Evolutionary conservation across 2,797 vertebrate species (phyloP).

Genomic region (Delichon dasypus): DNA sequence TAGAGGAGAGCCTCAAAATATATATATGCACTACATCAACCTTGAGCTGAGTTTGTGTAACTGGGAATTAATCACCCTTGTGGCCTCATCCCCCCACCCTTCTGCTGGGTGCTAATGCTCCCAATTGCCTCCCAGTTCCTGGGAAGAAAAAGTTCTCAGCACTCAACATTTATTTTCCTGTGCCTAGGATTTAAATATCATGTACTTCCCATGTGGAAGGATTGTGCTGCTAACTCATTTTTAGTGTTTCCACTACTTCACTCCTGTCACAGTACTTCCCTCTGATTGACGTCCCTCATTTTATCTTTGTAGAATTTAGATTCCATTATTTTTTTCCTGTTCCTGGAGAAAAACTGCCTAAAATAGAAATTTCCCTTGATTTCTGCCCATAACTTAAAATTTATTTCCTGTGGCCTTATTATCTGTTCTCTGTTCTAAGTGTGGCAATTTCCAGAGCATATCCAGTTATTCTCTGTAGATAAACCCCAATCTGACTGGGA

Average conservation of each 20-base stretch:
- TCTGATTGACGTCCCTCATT: background rate
- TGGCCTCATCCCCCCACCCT: background rate
- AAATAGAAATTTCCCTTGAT: background rate
- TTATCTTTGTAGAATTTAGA: background rate
- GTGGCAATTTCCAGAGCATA: background rate
- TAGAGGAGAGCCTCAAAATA: constrained; percentile 20
- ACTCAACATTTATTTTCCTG: background rate
- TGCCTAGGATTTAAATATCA: background rate
- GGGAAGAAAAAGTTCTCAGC: background rate
- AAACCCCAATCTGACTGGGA: background rate
- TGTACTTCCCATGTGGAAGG: background rate
- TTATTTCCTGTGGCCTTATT: background rate
- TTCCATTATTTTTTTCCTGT: background rate
- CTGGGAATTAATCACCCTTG: background rate
- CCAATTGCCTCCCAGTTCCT: background rate
- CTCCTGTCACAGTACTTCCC: background rate
- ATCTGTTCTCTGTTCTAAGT: background rate
- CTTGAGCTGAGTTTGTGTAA: background rate
- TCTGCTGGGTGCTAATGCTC: background rate
- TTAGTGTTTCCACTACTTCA: background rate
- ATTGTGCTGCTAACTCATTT: background rate
- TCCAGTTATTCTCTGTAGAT: background rate
- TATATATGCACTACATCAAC: background rate
- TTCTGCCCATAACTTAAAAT: background rate
- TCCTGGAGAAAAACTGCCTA: background rate